Percentiles rank a stretch among this genome's conserved stretches.
These are phyloP conservation scores for Phylloscopus collybita DNA, from an alignment of 2,797 vertebrate genomes.

Conservation along the genomic window DNA sequence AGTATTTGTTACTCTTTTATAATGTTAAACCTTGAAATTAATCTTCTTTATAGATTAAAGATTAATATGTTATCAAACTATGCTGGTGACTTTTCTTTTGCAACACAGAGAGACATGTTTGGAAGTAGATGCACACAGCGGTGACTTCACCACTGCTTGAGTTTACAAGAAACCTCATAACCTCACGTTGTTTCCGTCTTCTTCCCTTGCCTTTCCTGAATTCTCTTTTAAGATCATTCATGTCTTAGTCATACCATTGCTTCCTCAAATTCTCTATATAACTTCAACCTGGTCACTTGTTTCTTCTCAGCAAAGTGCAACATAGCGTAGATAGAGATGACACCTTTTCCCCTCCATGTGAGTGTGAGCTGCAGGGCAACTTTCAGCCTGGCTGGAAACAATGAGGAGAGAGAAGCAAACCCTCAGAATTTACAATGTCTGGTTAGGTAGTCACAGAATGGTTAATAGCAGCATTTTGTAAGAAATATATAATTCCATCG, in stretches of 20 bases:
- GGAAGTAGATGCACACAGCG: neutral
- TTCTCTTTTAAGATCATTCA: neutral
- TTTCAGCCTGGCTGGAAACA: neutral
- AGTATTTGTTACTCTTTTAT: slow-evolving; percentile 67
- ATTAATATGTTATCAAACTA: slow-evolving; percentile 47
- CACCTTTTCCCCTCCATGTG: neutral
- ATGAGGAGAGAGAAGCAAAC: neutral
- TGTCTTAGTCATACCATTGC: neutral
- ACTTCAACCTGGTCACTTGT: neutral
- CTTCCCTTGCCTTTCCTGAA: neutral
- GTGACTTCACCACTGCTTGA: neutral
- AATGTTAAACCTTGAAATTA: slow-evolving; percentile 75
- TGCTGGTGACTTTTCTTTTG: slow-evolving; percentile 9
- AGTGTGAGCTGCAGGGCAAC: neutral
- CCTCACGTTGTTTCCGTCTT: neutral
- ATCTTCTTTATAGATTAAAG: slow-evolving; percentile 76
- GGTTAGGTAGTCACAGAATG: neutral
- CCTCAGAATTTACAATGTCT: neutral
- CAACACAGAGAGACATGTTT: neutral
- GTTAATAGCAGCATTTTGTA: neutral
- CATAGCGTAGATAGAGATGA: neutral
- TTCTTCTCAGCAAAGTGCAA: neutral
- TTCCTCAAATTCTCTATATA: neutral
- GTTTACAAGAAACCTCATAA: neutral
- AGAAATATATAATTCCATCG: neutral